Base-by-base conservation (phyloP, 2,797 vertebrate species). In the Discoglossus pictus region DNA sequence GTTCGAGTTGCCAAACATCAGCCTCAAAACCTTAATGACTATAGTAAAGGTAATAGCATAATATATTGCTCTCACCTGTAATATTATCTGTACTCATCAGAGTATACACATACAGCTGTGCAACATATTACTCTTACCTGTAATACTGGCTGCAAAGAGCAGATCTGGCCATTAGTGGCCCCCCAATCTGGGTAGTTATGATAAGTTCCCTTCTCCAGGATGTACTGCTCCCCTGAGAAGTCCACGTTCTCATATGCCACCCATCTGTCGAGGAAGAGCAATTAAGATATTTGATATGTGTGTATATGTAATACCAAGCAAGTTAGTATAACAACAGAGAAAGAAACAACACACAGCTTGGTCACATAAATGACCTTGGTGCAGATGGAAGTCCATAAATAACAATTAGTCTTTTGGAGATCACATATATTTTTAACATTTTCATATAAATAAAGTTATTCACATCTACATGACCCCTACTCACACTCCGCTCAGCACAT, bases 131-230 rank as follows among this genome's bases (percentile, higher is more conserved):
- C n/a, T 16, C 38, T 64, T 31, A 59, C 68, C 61, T 71, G 61
- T 38, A 59, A 76, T 65, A 98, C 88, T 47, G 97, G 97, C 83
- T 99, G 97, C 1, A 92, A 75, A 0, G 96, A 98, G 80, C 89
- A 84, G 70, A 99, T 91, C 74, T 55, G 77, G 23, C 82, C 87
- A 68, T 91, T 88, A 1, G 47, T 54, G 0, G 93, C 85, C 0
- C 97, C 97, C 97, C 97, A 99, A 79, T 99, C 96, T 0, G 92
- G 90, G 7, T 84, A 94, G 81, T 52, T 95, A 44, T 83, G 92
- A 72, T 98, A 98, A 75, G 94, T 93, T 0, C 96, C 96, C 80
- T 97, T 99, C 89, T 99, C 97, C 72, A 99, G 78, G 59, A 99
- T 61, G 71, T 90, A 98, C 82, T 99, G 96, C 74, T 91, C 81